Conservation (phyloP, 1,140 invertebrate genomes). For the Drosophila hydei region DNA sequence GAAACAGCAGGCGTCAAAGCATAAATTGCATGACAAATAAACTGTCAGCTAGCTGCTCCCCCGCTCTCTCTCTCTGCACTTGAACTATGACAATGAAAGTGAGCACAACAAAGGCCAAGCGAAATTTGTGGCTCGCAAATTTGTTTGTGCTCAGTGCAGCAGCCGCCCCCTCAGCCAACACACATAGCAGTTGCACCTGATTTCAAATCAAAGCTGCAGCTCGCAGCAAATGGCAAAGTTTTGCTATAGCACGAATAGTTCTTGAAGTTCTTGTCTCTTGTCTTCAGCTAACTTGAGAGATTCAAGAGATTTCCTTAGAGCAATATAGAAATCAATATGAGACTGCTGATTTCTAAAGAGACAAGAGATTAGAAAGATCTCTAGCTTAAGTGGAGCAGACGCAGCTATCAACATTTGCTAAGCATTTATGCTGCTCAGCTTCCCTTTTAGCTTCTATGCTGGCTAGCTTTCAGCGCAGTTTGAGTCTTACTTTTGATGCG, state of each 20-base stretch:
- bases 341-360: too few species aligned
- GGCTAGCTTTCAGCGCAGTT: too few species aligned
- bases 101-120: conserved; percentile 30
- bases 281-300: too few species aligned
- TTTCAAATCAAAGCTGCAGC: too few species aligned
- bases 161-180: conserved; percentile 9
- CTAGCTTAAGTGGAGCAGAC: too few species aligned
- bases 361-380: too few species aligned
- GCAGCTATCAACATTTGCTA: too few species aligned
- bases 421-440: neutral
- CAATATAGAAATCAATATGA: too few species aligned
- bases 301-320: too few species aligned
- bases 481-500: neutral
- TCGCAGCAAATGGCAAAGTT: too few species aligned
- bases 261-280: too few species aligned
- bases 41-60: conserved; percentile 18
- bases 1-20: conserved; percentile 43
- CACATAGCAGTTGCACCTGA: neutral
- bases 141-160: conserved; percentile 9
- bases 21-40: conserved; percentile 54
- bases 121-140: conserved; percentile 18
- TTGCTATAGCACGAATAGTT: too few species aligned
- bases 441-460: neutral
- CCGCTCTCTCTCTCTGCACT: neutral
- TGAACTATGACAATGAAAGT: conserved; percentile 20